Evolutionary conservation across 2,888 invertebrate species (phyloP), one percentile per base, ranked within the genome.

Genomic region (Cheilosia vernalis): DNA sequence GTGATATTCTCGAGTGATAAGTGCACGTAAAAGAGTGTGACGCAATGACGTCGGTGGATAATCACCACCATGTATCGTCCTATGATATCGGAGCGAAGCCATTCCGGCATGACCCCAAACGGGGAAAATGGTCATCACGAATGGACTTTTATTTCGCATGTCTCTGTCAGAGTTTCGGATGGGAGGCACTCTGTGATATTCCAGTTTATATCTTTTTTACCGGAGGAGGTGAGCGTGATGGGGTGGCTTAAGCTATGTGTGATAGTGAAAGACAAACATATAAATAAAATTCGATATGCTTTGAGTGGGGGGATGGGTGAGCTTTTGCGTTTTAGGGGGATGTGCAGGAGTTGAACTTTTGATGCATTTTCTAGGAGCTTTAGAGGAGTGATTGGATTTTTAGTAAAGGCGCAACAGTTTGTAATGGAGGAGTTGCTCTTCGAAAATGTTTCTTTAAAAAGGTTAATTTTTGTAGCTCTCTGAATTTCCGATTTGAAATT

Each of bases 101-200:
- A 58, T 92, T 91, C 87, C 89, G 90, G 56, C 90, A 90, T 72
- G 92, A 92, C 77, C 89, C 89, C 60, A 86, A 89, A 40, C 90
- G 94, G 67, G 96, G 96, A 66, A 94, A 94, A 76, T 97, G 96
- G 96, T 94, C 94, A 66, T 95, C 93, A 87, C 95, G 95, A 91
- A 92, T 94, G 58, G 97, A 97, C 90, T 97, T 96, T 90, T 93
- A 97, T 70, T 93, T 97, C 83, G 96, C 96, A 76, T 96, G 96
- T 89, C 94, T 96, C 64, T 96, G 96, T n/a, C 96, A 96, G 88
- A 96, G 96, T 24, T 96, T 97, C 77, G 96, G 96, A 51, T 95
- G 97, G 77, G 96, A 96, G 84, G 96, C 96, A 90, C 95, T 97
- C 60, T 96, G 96, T 94, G 93, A 97, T 88, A 95, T 97, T 91